Evolutionary conservation across 1,140 invertebrate genomes (phyloP).

Genomic region (Drosophila sechellia): DNA sequence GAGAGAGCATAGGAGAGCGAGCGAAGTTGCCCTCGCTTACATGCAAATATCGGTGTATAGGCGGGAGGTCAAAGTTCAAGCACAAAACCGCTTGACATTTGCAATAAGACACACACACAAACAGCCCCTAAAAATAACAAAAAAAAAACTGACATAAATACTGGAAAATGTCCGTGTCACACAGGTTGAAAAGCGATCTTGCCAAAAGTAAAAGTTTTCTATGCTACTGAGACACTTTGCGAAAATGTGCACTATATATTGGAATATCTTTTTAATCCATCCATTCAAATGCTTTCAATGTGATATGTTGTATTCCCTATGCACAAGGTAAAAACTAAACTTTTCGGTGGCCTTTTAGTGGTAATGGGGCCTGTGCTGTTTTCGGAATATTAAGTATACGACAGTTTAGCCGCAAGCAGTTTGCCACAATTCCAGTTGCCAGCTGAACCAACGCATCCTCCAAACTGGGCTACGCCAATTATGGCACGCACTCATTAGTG

Average conservation of each 20-base stretch:
- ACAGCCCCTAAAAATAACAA: no score
- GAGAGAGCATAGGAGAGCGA: neutral
- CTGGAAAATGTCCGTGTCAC: constrained; percentile 17
- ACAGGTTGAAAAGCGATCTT: constrained; percentile 19
- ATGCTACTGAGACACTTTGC: neutral
- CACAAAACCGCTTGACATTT: constrained; percentile 49
- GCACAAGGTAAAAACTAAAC: constrained; percentile 6
- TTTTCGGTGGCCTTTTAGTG: constrained; percentile 20
- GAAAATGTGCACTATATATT: neutral
- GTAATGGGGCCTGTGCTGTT: constrained; percentile 9
- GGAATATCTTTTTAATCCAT: neutral
- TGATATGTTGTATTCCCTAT: neutral
- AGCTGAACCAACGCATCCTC: constrained; percentile 43
- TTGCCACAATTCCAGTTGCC: constrained; percentile 9
- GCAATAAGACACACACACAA: constrained; percentile 27
- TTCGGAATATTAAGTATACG: constrained; percentile 48
- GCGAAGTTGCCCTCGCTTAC: constrained; percentile 36
- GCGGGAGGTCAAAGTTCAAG: constrained; percentile 50
- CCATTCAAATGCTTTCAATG: no score
- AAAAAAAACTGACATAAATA: constrained; percentile 3
- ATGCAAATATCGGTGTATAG: constrained; percentile 33
- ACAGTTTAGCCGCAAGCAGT: constrained; percentile 25
- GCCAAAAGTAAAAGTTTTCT: constrained; percentile 27
- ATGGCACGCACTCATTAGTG: constrained; percentile 70
- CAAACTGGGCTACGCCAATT: constrained; percentile 43